These are phyloP conservation scores for Schizopygopsis malacanthus DNA, from an alignment of 2,797 vertebrate species.

Conservation along the genomic window DNA sequence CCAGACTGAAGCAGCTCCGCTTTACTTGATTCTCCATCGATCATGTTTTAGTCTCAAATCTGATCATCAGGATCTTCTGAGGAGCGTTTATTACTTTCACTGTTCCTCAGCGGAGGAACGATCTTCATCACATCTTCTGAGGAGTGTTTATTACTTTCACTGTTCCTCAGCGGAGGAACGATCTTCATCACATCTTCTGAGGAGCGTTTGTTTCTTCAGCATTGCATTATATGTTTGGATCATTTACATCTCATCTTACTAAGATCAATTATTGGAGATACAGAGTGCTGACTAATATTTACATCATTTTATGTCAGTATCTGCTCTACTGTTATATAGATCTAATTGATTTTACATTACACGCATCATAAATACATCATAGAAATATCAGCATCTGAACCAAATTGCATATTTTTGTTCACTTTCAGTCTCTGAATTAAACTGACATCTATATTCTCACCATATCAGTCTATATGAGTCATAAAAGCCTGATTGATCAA, in stretches of 20 bases:
- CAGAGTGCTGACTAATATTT: background rate
- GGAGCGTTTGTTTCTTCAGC: background rate
- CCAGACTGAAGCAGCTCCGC: background rate
- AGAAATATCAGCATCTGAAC: background rate
- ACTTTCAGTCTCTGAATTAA: background rate
- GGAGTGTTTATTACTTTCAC: too few species aligned
- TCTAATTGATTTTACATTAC: background rate
- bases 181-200: too few species aligned
- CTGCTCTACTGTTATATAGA: background rate
- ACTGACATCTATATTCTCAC: background rate
- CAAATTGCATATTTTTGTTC: background rate
- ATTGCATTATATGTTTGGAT: background rate
- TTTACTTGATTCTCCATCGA: background rate
- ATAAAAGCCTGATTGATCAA: background rate
- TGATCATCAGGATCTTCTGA: background rate
- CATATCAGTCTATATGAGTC: background rate
- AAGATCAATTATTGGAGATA: background rate
- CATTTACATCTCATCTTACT: too few species aligned
- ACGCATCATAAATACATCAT: background rate
- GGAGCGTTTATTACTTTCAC: too few species aligned
- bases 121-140: too few species aligned
- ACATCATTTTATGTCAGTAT: background rate
- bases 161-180: too few species aligned
- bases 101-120: too few species aligned
- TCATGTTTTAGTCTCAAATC: background rate